A percentile compares a stretch with the other conserved stretches of the same genome.
These are phyloP conservation scores for Siniperca obscura DNA, from an alignment of 2,797 vertebrate genomes.

Conservation along the genomic window DNA sequence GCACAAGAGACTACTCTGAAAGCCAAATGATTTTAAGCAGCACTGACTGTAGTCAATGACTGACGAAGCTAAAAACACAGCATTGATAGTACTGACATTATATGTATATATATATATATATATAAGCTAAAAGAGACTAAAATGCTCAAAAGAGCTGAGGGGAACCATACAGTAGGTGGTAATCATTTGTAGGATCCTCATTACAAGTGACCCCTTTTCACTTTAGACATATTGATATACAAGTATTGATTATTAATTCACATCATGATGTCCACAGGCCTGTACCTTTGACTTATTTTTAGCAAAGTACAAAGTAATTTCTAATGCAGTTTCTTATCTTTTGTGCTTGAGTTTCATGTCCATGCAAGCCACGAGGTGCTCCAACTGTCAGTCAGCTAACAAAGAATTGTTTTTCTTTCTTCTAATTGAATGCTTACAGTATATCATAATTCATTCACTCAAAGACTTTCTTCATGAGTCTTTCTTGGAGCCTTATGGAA, in stretches of 20 bases:
- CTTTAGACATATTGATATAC: background rate
- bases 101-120: too few relatives aligned
- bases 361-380: background rate
- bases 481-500: background rate
- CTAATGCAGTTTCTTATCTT: background rate
- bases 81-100: background rate
- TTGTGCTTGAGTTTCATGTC: background rate
- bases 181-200: background rate
- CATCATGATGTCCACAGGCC: too few relatives aligned
- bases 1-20: too few relatives aligned
- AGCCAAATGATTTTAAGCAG: too few relatives aligned
- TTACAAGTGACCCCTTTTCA: background rate
- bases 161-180: background rate
- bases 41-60: too few relatives aligned
- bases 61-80: background rate
- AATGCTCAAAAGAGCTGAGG: background rate
- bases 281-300: background rate
- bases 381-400: background rate
- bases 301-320: background rate
- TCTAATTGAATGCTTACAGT: background rate
- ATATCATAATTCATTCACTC: background rate
- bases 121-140: conserved; percentile 8
- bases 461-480: background rate
- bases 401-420: background rate
- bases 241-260: background rate